Conservation (phyloP, 2,113 vertebrate species). For the Macheiramphus alcinus region DNA sequence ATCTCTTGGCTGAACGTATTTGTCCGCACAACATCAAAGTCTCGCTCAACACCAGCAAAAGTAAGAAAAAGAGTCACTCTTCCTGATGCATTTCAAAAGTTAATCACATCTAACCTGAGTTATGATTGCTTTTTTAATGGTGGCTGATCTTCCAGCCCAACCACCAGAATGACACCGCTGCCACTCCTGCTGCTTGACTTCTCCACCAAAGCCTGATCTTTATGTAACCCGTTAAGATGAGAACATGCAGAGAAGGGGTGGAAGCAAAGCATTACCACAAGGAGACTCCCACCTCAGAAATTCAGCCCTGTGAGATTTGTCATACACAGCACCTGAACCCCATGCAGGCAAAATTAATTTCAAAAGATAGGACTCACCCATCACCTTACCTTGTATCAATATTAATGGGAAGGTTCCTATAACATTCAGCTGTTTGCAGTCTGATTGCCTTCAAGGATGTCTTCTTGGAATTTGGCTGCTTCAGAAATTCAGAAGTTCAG, state of each 20-base stretch:
- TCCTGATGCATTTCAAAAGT: not conserved
- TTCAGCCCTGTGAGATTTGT: not conserved
- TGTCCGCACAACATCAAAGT: not conserved
- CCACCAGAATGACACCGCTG: not conserved
- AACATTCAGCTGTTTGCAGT: not conserved
- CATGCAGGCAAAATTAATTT: not conserved
- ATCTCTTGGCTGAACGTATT: not conserved
- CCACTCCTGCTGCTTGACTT: not conserved
- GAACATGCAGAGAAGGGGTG: not conserved
- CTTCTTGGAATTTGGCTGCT: not conserved
- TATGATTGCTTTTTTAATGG: not conserved
- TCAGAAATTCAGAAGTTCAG: not conserved
- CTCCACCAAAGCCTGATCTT: not conserved
- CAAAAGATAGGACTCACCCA: not conserved
- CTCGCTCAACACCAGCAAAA: not conserved
- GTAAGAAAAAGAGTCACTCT: not conserved
- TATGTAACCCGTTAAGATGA: not conserved
- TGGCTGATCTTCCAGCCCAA: not conserved
- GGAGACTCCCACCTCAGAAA: not conserved
- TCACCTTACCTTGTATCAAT: not conserved
- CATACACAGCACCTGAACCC: not conserved
- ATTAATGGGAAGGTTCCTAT: not conserved
- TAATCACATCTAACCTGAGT: not conserved
- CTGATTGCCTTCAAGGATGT: not conserved
- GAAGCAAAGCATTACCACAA: not conserved